Conservation (phyloP, 1,140 invertebrate genomes). For the Euschistus heros region DNA sequence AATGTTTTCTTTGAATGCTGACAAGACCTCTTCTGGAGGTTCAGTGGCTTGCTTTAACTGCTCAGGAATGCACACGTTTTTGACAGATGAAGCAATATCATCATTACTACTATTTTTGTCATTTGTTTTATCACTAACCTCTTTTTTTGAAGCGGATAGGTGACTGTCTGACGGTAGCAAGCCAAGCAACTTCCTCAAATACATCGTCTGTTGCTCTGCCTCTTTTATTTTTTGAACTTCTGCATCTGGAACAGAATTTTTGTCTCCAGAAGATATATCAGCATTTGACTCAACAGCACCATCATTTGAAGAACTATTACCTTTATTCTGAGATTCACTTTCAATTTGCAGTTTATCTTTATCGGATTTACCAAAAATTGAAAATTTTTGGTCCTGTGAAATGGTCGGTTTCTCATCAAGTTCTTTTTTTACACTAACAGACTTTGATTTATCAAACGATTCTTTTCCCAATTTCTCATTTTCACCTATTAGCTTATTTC, state of each 20-base stretch:
- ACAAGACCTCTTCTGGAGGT: slow-evolving; percentile 5
- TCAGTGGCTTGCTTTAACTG: background rate
- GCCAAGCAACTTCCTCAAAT: slow-evolving; percentile 1
- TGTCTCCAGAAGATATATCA: too few species aligned
- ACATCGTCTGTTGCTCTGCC: slow-evolving; percentile 9
- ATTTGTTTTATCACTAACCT: slow-evolving; percentile 9
- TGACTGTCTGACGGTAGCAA: background rate
- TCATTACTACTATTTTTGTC: background rate
- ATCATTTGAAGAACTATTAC: too few species aligned
- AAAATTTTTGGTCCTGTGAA: background rate
- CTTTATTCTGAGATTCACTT: background rate
- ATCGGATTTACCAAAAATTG: background rate
- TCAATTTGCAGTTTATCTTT: background rate
- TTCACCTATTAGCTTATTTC: background rate
- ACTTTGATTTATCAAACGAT: background rate
- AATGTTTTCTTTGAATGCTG: slow-evolving; percentile 7
- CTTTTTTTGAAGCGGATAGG: background rate
- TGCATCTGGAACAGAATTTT: too few species aligned
- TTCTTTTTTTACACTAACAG: background rate
- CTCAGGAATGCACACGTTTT: background rate
- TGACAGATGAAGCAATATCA: background rate
- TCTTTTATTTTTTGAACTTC: slow-evolving; percentile 11
- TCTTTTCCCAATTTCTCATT: background rate
- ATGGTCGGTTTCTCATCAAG: too few species aligned
- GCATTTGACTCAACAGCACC: too few species aligned